Conservation (phyloP, 1,140 invertebrate genomes). For the Spodoptera frugiperda region DNA sequence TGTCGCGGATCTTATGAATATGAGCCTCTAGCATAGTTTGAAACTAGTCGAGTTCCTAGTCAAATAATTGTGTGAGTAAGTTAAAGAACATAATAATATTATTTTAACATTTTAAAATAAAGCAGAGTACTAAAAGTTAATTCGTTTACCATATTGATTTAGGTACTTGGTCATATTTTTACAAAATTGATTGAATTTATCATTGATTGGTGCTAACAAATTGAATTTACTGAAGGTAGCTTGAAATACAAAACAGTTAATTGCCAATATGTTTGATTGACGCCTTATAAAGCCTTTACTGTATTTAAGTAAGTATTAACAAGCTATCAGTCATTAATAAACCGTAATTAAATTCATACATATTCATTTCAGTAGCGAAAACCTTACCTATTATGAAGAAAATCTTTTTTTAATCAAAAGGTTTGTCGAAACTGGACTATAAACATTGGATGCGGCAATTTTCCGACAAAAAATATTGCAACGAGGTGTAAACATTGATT, state of each 20-base stretch:
- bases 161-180: too few species aligned
- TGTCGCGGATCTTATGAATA: too few species aligned
- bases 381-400: conserved; percentile 6
- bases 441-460: conserved; percentile 17
- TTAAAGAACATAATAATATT: too few species aligned
- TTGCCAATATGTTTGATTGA: conserved; percentile 6
- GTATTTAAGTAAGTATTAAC: neutral
- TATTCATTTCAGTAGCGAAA: neutral
- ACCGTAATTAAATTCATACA: conserved; percentile 28
- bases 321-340: conserved; percentile 12
- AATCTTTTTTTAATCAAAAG: conserved; percentile 16
- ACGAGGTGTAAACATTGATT: conserved; percentile 43
- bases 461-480: conserved; percentile 31
- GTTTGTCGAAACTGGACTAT: conserved; percentile 19
- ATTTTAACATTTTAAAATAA: too few species aligned
- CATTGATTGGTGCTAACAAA: neutral
- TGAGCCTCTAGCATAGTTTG: too few species aligned
- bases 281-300: neutral
- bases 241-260: neutral
- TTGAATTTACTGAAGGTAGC: neutral
- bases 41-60: too few species aligned
- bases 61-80: too few species aligned
- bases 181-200: too few species aligned
- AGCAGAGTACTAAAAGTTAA: too few species aligned
- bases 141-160: too few species aligned